phyloP scores from a whole-genome alignment of 1,140 invertebrate genomes.

The Lordiphosa stackelbergi region DNA sequence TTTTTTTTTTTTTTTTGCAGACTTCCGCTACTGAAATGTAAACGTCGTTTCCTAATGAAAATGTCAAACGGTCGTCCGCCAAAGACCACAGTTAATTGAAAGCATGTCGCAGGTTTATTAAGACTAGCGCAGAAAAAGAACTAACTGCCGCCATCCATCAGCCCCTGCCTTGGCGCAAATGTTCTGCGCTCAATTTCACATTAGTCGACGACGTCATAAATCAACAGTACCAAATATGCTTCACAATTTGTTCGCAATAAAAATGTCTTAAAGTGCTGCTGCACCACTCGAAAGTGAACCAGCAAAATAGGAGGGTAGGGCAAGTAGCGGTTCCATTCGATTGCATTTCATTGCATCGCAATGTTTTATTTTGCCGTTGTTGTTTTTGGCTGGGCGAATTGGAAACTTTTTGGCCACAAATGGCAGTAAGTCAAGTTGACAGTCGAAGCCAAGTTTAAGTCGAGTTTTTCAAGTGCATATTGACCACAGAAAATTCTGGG shows the following conservation, averaged over 20 bases:
- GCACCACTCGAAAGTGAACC: slow-evolving; percentile 38
- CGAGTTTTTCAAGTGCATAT: slow-evolving; percentile 33
- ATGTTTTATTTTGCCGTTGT: slow-evolving; percentile 38
- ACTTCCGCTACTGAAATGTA: slow-evolving; percentile 69
- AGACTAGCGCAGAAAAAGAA: slow-evolving; percentile 14
- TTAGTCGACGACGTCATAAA: slow-evolving; percentile 51
- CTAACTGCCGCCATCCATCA: slow-evolving; percentile 41
- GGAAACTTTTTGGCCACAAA: slow-evolving; percentile 56
- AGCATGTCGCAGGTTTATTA: slow-evolving; percentile 35
- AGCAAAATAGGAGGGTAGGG: neutral
- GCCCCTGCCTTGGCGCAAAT: slow-evolving; percentile 18
- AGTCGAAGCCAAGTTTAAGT: slow-evolving; percentile 35
- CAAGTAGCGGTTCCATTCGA: slow-evolving; percentile 50
- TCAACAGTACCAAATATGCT: slow-evolving; percentile 58
- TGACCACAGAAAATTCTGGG: slow-evolving; percentile 34
- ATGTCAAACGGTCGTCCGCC: slow-evolving; percentile 50
- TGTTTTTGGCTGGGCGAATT: slow-evolving; percentile 40
- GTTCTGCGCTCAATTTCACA: slow-evolving; percentile 60
- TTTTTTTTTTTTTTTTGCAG: slow-evolving; percentile 42
- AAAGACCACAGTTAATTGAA: slow-evolving; percentile 54
- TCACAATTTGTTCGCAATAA: slow-evolving; percentile 72
- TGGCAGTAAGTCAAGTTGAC: slow-evolving; percentile 52
- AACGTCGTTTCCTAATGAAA: slow-evolving; percentile 62
- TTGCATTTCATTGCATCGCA: slow-evolving; percentile 57
- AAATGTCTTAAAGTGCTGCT: slow-evolving; percentile 60